Evolutionary conservation across 2,888 invertebrate genomes (phyloP), one percentile per base, ranked within the genome.

Genomic region (Ferrisia virgata): DNA sequence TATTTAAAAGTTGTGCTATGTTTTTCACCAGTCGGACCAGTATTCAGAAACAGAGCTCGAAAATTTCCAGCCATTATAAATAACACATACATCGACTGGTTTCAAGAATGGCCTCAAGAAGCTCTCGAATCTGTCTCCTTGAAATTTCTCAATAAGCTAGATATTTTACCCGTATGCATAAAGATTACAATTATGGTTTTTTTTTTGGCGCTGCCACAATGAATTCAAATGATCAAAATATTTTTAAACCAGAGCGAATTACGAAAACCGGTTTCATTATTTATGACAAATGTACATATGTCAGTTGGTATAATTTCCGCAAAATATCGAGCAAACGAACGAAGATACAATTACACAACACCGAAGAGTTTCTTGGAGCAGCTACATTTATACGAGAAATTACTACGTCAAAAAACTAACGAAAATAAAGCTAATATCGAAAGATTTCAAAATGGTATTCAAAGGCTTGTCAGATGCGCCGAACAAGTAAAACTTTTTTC

Each of bases 361-460:
- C 98, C 98, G 0, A 98, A 98, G 90, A 95, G 96, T 0, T 98
- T 97, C 89, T 89, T 98, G 78, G 98, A 98, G 88, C 95, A 96
- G 88, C 97, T 98, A 85, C 92, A 94, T 13, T 90, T 98, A 5
- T 98, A 93, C 87, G 90, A 92, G 0, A 95, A 94, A 87, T 89
- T 95, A 6, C 88, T 95, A 31, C 91, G 89, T 25, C 92, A 92
- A 86, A 94, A 94, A 88, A 92, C 92, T 0, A 89, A 88, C 8
- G 93, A 94, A 84, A 91, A 96, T 76, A 91, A 92, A 86, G 92
- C 93, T 86, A 94, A 94, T 89, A 94, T 97, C 53, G 88, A 89
- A 0, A 91, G 97, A 86, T 90, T 98, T 11, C 95, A 95, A 89
- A 96, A 94, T 88, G 98, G 98, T 72, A 90, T 98, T 83, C 93